A percentile compares a stretch with the other conserved stretches of the same genome.
These are phyloP conservation scores for Hippocampus zosterae DNA, from an alignment of 2,113 vertebrate species.

Conservation along the genomic window DNA sequence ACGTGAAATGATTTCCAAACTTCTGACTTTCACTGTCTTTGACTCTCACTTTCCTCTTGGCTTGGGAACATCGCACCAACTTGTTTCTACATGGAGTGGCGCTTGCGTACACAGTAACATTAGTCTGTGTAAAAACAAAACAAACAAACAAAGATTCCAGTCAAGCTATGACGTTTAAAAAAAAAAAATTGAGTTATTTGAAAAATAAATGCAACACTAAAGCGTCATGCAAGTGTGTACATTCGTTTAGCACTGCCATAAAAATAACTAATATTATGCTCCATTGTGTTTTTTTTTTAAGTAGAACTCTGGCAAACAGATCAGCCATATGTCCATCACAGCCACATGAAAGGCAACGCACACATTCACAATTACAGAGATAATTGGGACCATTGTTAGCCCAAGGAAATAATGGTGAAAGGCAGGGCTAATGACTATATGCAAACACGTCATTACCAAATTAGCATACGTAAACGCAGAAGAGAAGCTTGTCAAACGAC, in stretches of 20 bases:
- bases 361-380: conserved; percentile 66
- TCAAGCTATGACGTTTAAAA: neutral
- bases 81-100: neutral
- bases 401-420: conserved; percentile 67
- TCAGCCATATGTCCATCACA: conserved; percentile 56
- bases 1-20: neutral
- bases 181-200: neutral
- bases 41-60: neutral
- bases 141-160: neutral
- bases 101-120: neutral
- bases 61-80: neutral
- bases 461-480: conserved; percentile 69
- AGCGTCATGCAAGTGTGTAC: conserved; percentile 13
- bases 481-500: conserved; percentile 68
- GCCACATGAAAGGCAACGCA: conserved; percentile 55
- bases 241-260: neutral
- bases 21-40: neutral
- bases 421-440: conserved; percentile 69
- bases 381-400: conserved; percentile 70
- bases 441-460: conserved; percentile 69
- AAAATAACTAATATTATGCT: neutral
- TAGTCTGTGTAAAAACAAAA: neutral
- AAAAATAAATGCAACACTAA: neutral
- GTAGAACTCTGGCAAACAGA: conserved; percentile 42
- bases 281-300: conserved; percentile 13